Percentiles rank a stretch among this genome's conserved stretches.
Evolutionary conservation across 2,113 vertebrate species (phyloP).

Genomic region (Eonycteris spelaea): DNA sequence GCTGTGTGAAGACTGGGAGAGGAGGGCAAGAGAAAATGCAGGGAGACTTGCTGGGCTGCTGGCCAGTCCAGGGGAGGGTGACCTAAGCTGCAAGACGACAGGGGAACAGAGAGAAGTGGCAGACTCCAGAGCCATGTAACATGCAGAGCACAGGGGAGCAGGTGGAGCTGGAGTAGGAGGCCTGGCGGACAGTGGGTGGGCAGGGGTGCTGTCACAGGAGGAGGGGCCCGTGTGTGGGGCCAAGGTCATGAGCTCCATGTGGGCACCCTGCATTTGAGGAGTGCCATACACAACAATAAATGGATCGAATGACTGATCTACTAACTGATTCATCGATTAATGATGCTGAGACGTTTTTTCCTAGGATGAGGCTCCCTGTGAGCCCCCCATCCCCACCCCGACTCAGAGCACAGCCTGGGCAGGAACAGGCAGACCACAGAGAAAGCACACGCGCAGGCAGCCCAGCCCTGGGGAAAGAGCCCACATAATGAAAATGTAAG

Average conservation of each 20-base stretch:
- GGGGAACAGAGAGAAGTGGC: background rate
- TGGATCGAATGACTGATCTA: background rate
- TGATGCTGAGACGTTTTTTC: background rate
- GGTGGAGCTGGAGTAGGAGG: background rate
- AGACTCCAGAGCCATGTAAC: background rate
- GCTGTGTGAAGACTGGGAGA: background rate
- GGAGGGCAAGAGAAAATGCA: background rate
- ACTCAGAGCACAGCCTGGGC: background rate
- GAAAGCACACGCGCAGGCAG: fast-evolving
- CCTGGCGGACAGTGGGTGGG: fast-evolving
- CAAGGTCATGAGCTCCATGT: background rate
- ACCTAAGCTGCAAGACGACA: background rate
- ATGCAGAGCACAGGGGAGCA: fast-evolving
- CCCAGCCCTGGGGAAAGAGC: background rate
- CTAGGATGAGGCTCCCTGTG: background rate
- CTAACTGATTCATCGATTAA: background rate
- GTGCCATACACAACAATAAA: fast-evolving
- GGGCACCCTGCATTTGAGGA: background rate
- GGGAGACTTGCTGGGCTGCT: background rate
- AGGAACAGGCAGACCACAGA: background rate
- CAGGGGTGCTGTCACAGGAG: background rate
- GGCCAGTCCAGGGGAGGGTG: no score
- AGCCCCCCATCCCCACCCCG: no score
- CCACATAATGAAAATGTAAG: background rate
- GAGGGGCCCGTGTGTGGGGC: no score